Evolutionary conservation across 2,113 vertebrate genomes (phyloP).

Genomic region (Morone chrysops): DNA sequence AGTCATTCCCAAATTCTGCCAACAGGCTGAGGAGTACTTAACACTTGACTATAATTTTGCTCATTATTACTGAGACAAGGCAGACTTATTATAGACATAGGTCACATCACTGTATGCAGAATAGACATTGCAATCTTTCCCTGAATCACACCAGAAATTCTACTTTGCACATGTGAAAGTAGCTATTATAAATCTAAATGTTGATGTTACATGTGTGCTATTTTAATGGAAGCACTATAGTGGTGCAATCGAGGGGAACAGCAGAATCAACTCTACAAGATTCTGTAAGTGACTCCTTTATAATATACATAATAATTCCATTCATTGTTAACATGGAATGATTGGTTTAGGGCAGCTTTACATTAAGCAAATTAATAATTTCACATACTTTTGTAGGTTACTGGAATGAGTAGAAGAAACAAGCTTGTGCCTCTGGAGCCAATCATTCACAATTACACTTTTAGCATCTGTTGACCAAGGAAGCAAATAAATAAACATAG

Average conservation of each 20-base stretch:
- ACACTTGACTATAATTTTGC: conserved; percentile 40
- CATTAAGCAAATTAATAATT: not conserved
- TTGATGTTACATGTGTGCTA: not conserved
- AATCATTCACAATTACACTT: not conserved
- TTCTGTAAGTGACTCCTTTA: too few relatives aligned
- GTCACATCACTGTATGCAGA: conserved; percentile 36
- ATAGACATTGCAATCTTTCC: conserved; percentile 9
- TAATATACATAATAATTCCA: not conserved
- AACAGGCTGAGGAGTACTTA: conserved; percentile 28
- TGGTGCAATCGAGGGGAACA: not conserved
- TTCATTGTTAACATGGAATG: not conserved
- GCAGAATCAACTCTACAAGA: too few relatives aligned
- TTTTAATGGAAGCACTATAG: not conserved
- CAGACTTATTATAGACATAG: conserved; percentile 48
- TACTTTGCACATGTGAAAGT: not conserved
- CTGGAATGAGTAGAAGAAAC: not conserved
- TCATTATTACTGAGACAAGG: conserved; percentile 33
- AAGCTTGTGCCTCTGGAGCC: not conserved
- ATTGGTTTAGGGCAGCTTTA: not conserved
- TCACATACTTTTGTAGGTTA: not conserved
- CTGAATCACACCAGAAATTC: conserved; percentile 13
- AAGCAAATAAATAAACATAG: not conserved
- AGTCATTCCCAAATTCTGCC: conserved; percentile 47
- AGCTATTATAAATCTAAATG: not conserved
- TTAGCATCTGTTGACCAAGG: conserved; percentile 15